These are phyloP conservation scores for Gymnosoma rotundatum DNA, from an alignment of 2,888 invertebrate genomes.

Conservation along the genomic window DNA sequence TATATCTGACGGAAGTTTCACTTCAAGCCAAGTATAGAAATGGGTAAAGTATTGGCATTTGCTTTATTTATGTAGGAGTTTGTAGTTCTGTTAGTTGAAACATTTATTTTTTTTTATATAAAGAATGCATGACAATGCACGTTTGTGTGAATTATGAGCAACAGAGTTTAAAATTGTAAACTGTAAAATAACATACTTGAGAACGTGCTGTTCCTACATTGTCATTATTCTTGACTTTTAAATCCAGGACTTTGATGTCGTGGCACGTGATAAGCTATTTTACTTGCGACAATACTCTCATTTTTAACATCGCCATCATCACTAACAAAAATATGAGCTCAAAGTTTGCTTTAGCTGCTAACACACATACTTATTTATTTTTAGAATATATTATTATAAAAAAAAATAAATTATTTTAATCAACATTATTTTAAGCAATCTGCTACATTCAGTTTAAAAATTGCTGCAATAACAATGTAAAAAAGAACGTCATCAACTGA, in stretches of 20 bases:
- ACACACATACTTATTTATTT: background rate
- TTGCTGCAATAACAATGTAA: too few relatives aligned
- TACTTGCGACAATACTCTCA: conserved; percentile 76
- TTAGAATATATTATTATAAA: too few relatives aligned
- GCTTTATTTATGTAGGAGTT: background rate
- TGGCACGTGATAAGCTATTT: conserved; percentile 76
- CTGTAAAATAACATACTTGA: conserved; percentile 72
- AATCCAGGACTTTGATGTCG: conserved; percentile 74
- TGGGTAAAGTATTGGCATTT: background rate
- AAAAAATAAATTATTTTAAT: too few relatives aligned
- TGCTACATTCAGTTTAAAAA: too few relatives aligned
- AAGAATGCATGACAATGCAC: background rate
- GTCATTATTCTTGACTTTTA: conserved; percentile 74
- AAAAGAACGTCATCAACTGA: too few relatives aligned
- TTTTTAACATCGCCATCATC: conserved; percentile 23
- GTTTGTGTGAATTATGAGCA: background rate
- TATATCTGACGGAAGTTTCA: conserved; percentile 7
- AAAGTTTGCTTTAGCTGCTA: background rate
- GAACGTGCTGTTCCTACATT: conserved; percentile 72
- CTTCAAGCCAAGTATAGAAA: conserved; percentile 9
- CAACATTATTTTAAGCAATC: too few relatives aligned
- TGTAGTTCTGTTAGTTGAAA: background rate
- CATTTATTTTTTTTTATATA: too few relatives aligned
- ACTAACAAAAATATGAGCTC: background rate
- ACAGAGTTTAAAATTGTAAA: conserved; percentile 68